Conservation (phyloP, 1,140 invertebrate genomes). For the Gerris buenoi region DNA sequence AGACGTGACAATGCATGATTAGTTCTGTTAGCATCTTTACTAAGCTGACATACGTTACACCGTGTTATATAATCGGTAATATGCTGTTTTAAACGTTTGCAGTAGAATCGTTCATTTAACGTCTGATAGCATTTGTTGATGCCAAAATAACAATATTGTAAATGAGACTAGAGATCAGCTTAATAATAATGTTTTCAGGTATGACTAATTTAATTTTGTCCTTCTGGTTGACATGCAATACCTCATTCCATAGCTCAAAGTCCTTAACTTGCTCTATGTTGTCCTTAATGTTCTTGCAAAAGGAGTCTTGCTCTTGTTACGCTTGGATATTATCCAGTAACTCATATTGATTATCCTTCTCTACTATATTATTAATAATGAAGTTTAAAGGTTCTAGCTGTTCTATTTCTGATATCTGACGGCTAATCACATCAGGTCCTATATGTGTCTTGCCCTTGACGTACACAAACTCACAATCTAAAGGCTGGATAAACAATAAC, state of each 20-base stretch:
- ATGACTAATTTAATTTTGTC: background rate
- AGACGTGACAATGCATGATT: background rate
- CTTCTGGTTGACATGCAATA: background rate
- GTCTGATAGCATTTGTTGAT: background rate
- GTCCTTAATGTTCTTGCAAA: background rate
- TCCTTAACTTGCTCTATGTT: background rate
- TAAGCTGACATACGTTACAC: background rate
- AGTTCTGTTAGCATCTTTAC: background rate
- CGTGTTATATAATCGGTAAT: background rate
- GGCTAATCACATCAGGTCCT: background rate
- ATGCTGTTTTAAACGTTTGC: background rate
- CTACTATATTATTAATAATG: too few relatives aligned
- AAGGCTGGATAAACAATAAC: background rate
- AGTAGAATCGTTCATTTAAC: background rate
- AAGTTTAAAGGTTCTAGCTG: too few relatives aligned
- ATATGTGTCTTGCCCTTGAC: background rate
- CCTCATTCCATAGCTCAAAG: background rate
- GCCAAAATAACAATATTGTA: background rate
- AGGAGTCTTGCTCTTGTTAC: background rate
- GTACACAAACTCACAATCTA: background rate
- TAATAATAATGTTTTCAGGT: background rate
- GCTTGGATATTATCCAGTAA: background rate
- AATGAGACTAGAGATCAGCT: background rate
- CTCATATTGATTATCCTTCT: background rate
- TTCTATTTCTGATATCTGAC: too few relatives aligned